Evolutionary conservation across 2,888 invertebrate species (phyloP).

Genomic region (Caenorhabditis sulstoni): DNA sequence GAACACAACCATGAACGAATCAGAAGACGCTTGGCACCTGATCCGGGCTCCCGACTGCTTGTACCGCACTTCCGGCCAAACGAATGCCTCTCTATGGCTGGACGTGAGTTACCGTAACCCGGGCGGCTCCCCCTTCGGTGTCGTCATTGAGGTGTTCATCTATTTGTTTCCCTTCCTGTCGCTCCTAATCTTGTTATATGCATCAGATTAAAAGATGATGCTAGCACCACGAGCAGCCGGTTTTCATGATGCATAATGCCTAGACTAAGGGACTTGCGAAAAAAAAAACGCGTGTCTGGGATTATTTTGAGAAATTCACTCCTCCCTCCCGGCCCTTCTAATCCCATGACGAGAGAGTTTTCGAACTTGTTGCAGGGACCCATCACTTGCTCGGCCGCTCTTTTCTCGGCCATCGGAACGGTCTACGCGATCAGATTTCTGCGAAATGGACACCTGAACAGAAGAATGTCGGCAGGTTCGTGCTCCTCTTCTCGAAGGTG

Average conservation of each 20-base stretch:
- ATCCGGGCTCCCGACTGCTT: conserved; percentile 4
- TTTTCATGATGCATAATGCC: too few species aligned
- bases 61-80: conserved; percentile 26
- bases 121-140: not conserved
- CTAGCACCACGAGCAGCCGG: too few species aligned
- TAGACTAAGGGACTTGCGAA: not conserved
- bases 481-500: too few species aligned
- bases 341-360: too few species aligned
- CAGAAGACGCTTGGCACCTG: conserved; percentile 12
- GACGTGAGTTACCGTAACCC: conserved; percentile 23
- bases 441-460: conserved; percentile 38
- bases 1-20: conserved; percentile 32
- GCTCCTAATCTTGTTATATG: conserved; percentile 15
- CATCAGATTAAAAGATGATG: conserved; percentile 14
- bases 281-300: not conserved
- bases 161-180: not conserved
- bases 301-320: not conserved
- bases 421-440: conserved; percentile 49
- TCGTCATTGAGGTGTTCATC: not conserved
- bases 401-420: conserved; percentile 49
- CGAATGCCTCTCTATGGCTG: conserved; percentile 25
- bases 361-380: conserved; percentile 52
- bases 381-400: conserved; percentile 27
- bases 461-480: conserved; percentile 41
- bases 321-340: too few species aligned